phyloP scores from a whole-genome alignment of 2,113 vertebrate genomes.

The Plectropomus leopardus region DNA sequence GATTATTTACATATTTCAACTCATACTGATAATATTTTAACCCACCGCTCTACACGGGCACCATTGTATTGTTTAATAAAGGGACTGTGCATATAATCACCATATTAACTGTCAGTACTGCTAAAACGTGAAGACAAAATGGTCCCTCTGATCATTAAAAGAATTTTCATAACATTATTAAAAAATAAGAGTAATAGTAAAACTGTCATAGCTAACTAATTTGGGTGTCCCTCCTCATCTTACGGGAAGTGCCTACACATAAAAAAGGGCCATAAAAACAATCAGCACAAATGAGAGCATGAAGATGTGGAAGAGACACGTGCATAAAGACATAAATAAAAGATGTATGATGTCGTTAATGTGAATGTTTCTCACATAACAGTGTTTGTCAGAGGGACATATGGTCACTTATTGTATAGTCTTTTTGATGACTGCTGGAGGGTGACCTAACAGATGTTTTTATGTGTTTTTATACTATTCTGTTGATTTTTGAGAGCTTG shows the following conservation, averaged over 20 bases:
- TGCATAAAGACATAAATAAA: too few relatives aligned
- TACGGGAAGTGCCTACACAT: neutral
- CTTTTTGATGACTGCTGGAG: too few relatives aligned
- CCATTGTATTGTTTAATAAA: too few relatives aligned
- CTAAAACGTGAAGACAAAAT: neutral
- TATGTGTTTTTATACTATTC: too few relatives aligned
- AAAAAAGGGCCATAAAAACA: conserved; percentile 12
- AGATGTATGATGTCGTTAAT: too few relatives aligned
- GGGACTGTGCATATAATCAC: too few relatives aligned
- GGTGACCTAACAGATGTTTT: too few relatives aligned
- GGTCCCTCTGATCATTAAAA: neutral
- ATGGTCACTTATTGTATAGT: too few relatives aligned
- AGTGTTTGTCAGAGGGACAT: too few relatives aligned
- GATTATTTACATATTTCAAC: neutral
- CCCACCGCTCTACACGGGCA: neutral
- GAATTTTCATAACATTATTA: neutral
- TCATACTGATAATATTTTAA: neutral
- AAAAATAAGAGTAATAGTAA: neutral
- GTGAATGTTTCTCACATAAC: too few relatives aligned
- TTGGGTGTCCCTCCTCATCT: neutral
- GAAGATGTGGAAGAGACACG: neutral
- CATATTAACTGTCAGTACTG: too few relatives aligned
- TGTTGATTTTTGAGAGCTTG: too few relatives aligned
- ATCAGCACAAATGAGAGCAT: neutral
- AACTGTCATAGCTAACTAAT: conserved; percentile 4